These are phyloP conservation scores for Dufourea novaeangliae DNA, from an alignment of 1,140 invertebrate genomes.

Conservation along the genomic window DNA sequence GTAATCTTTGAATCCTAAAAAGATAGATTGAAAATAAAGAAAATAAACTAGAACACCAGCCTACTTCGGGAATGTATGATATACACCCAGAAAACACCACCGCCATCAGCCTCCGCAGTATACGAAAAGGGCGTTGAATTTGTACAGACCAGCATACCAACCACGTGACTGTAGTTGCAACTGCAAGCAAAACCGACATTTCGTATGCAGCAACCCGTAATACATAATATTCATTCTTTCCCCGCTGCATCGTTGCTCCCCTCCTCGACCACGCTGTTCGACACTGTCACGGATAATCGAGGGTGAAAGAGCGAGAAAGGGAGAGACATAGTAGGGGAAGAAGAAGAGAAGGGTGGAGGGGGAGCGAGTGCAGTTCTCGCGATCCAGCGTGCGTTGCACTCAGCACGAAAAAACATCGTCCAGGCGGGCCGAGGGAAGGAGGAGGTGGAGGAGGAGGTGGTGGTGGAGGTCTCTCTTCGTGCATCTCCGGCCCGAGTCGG, in stretches of 20 bases:
- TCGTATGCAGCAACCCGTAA: constrained; percentile 16
- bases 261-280: constrained; percentile 25
- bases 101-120: no score
- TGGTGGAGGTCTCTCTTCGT: constrained; percentile 70
- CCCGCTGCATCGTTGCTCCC: neutral
- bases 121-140: no score
- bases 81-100: no score
- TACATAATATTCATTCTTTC: constrained; percentile 48
- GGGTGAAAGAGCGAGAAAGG: constrained; percentile 27
- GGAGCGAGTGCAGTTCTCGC: constrained; percentile 56
- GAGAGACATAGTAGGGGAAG: neutral
- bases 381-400: constrained; percentile 67
- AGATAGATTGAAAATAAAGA: no score
- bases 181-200: neutral
- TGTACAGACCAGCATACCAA: no score
- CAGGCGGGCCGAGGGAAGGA: constrained; percentile 46
- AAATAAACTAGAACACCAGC: no score
- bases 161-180: neutral
- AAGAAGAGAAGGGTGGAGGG: neutral
- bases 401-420: constrained; percentile 60
- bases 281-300: constrained; percentile 62
- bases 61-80: no score
- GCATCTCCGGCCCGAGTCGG: constrained; percentile 73
- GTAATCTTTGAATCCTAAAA: no score
- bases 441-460: no score